Conservation (phyloP, 1,140 invertebrate genomes). For the Micrasema longulum region DNA sequence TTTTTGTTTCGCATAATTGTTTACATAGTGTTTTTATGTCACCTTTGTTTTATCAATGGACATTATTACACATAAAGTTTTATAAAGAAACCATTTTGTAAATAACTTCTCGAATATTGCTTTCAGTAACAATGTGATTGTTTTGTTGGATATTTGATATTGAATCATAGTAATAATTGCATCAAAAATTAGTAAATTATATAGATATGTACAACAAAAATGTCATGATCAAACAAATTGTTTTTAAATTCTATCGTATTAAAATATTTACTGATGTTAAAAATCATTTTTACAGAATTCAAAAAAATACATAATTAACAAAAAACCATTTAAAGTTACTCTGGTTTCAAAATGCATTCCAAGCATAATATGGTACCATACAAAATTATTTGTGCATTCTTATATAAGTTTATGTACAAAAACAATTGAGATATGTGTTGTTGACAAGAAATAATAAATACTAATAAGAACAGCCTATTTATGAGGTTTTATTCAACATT, state of each 20-base stretch:
- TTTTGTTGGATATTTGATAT: constrained; percentile 49
- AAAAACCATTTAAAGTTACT: constrained; percentile 17
- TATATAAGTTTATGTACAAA: constrained; percentile 70
- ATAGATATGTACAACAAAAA: constrained; percentile 40
- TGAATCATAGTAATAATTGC: constrained; percentile 43
- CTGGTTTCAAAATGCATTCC: constrained; percentile 8
- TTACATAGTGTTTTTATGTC: constrained; percentile 42
- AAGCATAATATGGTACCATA: constrained; percentile 36
- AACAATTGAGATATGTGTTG: constrained; percentile 70
- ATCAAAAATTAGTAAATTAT: constrained; percentile 40
- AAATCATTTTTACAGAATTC: constrained; percentile 34
- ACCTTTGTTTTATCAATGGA: constrained; percentile 35
- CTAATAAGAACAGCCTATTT: constrained; percentile 51
- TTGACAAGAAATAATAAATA: constrained; percentile 71
- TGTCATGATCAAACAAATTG: constrained; percentile 24
- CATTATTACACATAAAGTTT: constrained; percentile 19
- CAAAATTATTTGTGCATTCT: constrained; percentile 58
- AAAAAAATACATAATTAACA: constrained; percentile 10
- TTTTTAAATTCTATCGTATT: constrained; percentile 39
- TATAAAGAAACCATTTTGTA: constrained; percentile 32
- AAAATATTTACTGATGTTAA: constrained; percentile 37
- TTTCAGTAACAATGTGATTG: constrained; percentile 44
- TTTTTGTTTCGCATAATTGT: constrained; percentile 38
- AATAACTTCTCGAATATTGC: constrained; percentile 37
- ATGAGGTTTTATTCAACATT: no score